phyloP scores from a whole-genome alignment of 2,113 vertebrate genomes.

The Apistogramma diplotaenia region DNA sequence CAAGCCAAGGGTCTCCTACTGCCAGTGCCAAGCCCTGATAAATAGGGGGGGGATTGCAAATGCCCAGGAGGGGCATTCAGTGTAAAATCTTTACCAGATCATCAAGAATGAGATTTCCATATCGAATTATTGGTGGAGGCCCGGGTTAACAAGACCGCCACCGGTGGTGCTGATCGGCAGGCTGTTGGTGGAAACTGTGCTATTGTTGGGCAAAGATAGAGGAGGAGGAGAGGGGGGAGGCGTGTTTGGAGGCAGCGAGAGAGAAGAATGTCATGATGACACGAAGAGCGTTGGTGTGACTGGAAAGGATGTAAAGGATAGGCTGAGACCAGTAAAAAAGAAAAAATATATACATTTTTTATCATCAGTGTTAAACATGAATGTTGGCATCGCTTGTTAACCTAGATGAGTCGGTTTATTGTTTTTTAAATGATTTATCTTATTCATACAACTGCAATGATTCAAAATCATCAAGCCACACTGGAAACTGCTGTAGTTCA shows the following conservation, averaged over 20 bases:
- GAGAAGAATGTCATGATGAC: not conserved
- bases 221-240: not conserved
- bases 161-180: not conserved
- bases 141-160: not conserved
- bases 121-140: not conserved
- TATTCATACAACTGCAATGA: not conserved
- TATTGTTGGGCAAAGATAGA: not conserved
- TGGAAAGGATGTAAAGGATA: not conserved
- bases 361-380: not conserved
- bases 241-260: not conserved
- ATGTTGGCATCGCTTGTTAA: not conserved
- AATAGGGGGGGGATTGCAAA: not conserved
- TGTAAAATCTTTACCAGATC: not conserved
- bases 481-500: not conserved
- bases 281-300: not conserved
- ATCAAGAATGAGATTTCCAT: not conserved
- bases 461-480: not conserved
- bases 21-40: not conserved
- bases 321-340: not conserved
- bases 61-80: not conserved
- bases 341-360: not conserved
- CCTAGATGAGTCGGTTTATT: not conserved
- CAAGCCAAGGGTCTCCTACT: not conserved
- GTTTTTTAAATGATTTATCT: not conserved
- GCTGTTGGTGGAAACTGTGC: not conserved